Evolutionary conservation across 53 echinoderm and acorn worm species (phyloP), one percentile per base, ranked within the genome.

Genomic region (Crossaster papposus): DNA sequence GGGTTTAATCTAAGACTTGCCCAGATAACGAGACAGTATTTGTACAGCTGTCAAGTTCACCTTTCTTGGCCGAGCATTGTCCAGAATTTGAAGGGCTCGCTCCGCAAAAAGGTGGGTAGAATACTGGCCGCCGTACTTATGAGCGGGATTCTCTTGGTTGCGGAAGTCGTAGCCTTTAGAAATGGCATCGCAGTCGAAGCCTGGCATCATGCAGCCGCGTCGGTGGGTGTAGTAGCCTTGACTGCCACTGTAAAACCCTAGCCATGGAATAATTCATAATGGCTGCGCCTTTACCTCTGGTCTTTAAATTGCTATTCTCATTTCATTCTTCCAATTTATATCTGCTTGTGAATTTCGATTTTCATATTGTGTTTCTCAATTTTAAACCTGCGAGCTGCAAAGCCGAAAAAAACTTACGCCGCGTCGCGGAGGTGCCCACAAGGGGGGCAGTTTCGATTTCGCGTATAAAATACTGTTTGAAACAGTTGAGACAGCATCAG

Each of bases 211-310:
- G 54, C 93, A 89, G 1, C 90, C 86, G 15, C 83, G 72, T 35
- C 30, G 51, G 72, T 94, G 94, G 20, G 33, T 52, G 88, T 83
- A 94, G 65, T 94, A 95, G 62, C 95, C 93, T 74, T 95, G 95
- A 34, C 85, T 82, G 2, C 96, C 96, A 32, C 95, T 96, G 53
- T 95, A 81, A 78, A 92, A 96, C 0, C 95, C 96, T 94, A n/a
- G 68, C 3, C 17, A 58, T 11, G 58, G 14, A 20, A 20, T 14
- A 44, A 44, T 44, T 9, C 5, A 44, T 9, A 44, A 44, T 5
- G 44, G 44, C 9, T 44, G 9, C 9, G 44, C 44, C 44, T 44
- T 44, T 44, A 44, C 44, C 44, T 44, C 9, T 9, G 5, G 44
- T 44, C 44, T 44, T 44, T 44, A 9, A 7, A 44, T 44, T 44